These are phyloP conservation scores for Umimayanthus chanpuru DNA, from an alignment of 92 coral and sea anemone genomes.

Conservation along the genomic window DNA sequence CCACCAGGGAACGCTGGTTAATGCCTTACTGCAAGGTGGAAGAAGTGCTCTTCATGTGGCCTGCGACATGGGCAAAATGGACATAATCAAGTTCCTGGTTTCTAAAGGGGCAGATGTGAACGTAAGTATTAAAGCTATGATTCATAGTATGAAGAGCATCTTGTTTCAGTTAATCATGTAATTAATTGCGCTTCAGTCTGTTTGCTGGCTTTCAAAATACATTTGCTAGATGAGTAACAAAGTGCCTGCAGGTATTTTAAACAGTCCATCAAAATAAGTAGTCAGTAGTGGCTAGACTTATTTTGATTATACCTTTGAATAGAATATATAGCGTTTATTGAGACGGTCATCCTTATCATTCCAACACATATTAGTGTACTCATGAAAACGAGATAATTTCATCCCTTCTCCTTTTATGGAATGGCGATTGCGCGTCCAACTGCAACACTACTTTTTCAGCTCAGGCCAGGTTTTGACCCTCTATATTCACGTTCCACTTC, in stretches of 20 bases:
- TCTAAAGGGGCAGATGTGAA: conserved; percentile 82
- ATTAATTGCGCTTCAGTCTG: neutral
- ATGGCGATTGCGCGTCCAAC: neutral
- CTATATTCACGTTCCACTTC: neutral
- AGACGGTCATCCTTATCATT: neutral
- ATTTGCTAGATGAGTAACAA: neutral
- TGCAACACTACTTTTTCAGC: neutral
- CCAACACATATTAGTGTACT: conserved; percentile 4
- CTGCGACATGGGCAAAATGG: conserved; percentile 74
- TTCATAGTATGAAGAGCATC: too few species aligned
- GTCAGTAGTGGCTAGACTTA: neutral
- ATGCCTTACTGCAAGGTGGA: conserved; percentile 71
- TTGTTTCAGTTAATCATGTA: neutral
- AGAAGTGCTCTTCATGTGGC: conserved; percentile 84
- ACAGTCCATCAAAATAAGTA: neutral
- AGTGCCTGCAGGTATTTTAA: neutral
- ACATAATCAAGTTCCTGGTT: conserved; percentile 66
- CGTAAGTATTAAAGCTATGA: conserved; percentile 57
- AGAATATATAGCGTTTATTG: neutral
- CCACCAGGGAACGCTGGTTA: conserved; percentile 73
- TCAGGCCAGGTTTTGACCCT: neutral
- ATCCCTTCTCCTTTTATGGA: conserved; percentile 37
- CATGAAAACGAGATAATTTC: neutral
- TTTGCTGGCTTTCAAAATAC: too few species aligned
- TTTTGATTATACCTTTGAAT: neutral